phyloP scores from a whole-genome alignment of 2,113 vertebrate species.

The Hyla sarda region DNA sequence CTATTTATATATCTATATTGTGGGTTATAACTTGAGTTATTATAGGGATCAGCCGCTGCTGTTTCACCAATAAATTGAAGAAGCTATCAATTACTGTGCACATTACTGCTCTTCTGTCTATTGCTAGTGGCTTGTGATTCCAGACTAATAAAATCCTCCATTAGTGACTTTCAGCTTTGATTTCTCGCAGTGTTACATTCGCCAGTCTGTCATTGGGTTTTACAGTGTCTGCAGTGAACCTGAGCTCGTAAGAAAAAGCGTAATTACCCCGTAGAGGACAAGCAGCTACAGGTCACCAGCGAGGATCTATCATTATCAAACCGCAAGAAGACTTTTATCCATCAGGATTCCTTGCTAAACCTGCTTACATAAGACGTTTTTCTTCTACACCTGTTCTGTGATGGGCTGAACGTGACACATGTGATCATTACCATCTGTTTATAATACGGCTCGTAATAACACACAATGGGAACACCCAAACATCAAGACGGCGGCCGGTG shows the following conservation, averaged over 20 bases:
- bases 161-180: not conserved
- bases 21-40: not conserved
- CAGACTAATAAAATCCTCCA: conserved; percentile 13
- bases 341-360: conserved; percentile 14
- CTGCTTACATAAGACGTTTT: conserved; percentile 31
- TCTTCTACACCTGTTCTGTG: conserved; percentile 40
- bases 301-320: conserved; percentile 26
- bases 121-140: not conserved
- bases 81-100: not conserved
- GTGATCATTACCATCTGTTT: conserved; percentile 27
- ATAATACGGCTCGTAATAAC: not conserved
- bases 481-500: not conserved
- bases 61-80: not conserved
- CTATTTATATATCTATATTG: not conserved
- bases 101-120: not conserved
- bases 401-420: conserved; percentile 13
- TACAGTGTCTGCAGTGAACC: conserved; percentile 3
- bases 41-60: not conserved
- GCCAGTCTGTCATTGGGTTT: not conserved
- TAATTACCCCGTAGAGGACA: not conserved
- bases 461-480: not conserved
- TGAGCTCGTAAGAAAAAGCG: not conserved
- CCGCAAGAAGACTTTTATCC: conserved; percentile 38
- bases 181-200: not conserved
- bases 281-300: conserved; percentile 7